These are phyloP conservation scores for Thumatha senex DNA, from an alignment of 2,888 invertebrate species.

Conservation along the genomic window DNA sequence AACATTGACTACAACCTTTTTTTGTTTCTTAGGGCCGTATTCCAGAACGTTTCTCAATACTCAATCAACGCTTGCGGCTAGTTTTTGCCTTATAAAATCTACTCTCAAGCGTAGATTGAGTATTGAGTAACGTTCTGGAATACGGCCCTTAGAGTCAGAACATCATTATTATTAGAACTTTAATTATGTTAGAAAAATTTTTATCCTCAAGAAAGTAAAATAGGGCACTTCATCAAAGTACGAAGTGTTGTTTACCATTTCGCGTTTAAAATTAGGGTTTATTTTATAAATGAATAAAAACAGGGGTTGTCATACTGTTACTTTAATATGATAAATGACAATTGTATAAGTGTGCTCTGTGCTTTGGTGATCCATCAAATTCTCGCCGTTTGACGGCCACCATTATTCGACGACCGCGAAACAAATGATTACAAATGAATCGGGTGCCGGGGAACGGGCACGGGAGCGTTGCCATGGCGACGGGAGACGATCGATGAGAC, in stretches of 20 bases:
- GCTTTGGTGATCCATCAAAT: conserved; percentile 69
- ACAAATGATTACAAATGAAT: conserved; percentile 83
- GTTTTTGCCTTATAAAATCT: too few relatives aligned
- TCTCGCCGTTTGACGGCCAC: conserved; percentile 68
- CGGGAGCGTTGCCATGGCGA: conserved; percentile 66
- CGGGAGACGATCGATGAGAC: conserved; percentile 78
- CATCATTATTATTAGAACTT: too few relatives aligned
- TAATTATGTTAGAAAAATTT: too few relatives aligned
- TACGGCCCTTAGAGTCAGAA: too few relatives aligned
- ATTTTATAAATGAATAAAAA: conserved; percentile 7
- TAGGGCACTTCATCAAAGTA: background rate
- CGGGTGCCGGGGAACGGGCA: conserved; percentile 47
- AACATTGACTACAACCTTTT: too few relatives aligned
- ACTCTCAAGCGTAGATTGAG: too few relatives aligned
- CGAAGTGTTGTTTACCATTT: too few relatives aligned
- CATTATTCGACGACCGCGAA: conserved; percentile 77
- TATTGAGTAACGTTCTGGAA: too few relatives aligned
- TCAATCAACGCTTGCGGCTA: too few relatives aligned
- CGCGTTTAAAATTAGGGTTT: background rate
- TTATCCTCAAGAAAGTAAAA: too few relatives aligned
- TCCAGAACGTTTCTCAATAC: too few relatives aligned
- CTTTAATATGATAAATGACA: conserved; percentile 38
- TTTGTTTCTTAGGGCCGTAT: too few relatives aligned
- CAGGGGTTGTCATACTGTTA: conserved; percentile 11
- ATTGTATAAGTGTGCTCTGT: conserved; percentile 40